Conservation (phyloP, 92 coral and sea anemone genomes). For the Metridium senile region DNA sequence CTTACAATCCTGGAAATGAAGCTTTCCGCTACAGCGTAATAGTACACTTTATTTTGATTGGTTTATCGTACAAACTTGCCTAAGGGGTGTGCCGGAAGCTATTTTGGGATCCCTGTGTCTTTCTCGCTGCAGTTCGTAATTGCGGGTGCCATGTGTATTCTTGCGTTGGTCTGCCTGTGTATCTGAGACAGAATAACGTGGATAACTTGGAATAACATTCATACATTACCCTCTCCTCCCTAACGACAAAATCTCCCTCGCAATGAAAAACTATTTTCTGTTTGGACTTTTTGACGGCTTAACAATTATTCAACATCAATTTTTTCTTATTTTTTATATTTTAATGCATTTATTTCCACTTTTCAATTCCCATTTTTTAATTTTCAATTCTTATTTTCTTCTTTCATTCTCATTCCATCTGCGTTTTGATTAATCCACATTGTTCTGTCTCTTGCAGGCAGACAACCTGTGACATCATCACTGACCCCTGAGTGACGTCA, state of each 20-base stretch:
- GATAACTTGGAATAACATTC: not conserved
- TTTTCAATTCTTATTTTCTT: not conserved
- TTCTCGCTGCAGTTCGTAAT: not conserved
- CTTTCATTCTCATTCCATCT: slow-evolving; percentile 9
- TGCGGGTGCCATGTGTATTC: not conserved
- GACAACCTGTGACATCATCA: slow-evolving; percentile 81
- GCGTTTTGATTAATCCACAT: slow-evolving; percentile 83
- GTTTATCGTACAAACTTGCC: too few relatives aligned
- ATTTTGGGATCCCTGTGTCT: not conserved
- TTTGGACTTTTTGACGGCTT: too few relatives aligned
- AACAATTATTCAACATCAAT: too few relatives aligned
- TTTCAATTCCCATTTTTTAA: not conserved
- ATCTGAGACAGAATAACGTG: slow-evolving; percentile 6
- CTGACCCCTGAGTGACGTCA: slow-evolving; percentile 10
- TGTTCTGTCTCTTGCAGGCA: slow-evolving; percentile 99
- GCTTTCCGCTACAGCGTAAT: too few relatives aligned
- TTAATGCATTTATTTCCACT: too few relatives aligned
- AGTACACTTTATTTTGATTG: too few relatives aligned
- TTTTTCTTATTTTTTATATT: too few relatives aligned
- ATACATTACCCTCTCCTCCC: not conserved
- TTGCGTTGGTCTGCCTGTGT: slow-evolving; percentile 9
- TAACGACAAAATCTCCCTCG: too few relatives aligned
- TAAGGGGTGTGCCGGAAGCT: not conserved
- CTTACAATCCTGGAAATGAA: too few relatives aligned
- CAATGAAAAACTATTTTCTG: too few relatives aligned